phyloP scores from a whole-genome alignment of 2,888 invertebrate genomes.

The Periphyllus acericola region DNA sequence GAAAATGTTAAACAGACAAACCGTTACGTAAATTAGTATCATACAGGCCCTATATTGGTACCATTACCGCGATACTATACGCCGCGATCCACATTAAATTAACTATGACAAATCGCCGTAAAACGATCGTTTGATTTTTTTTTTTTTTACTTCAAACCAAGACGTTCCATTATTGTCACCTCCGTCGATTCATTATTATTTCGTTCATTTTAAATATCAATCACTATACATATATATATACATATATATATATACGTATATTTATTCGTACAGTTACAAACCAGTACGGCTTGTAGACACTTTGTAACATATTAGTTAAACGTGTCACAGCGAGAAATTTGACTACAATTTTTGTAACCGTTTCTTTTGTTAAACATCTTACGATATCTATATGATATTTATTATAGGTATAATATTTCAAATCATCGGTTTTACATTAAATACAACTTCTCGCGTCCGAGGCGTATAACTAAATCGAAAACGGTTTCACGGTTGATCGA shows the following conservation, averaged over 20 bases:
- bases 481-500: constrained; percentile 19
- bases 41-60: too few relatives aligned
- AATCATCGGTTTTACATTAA: not conserved
- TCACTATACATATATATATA: not conserved
- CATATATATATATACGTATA: too few relatives aligned
- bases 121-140: not conserved
- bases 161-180: not conserved
- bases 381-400: not conserved
- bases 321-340: not conserved
- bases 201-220: not conserved
- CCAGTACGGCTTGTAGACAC: not conserved
- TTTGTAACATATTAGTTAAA: not conserved
- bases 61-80: not conserved
- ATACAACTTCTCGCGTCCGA: not conserved
- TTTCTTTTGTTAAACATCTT: not conserved
- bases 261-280: not conserved
- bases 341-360: not conserved
- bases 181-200: not conserved
- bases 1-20: not conserved
- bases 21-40: too few relatives aligned
- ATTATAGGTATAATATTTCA: not conserved
- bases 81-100: not conserved
- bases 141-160: not conserved
- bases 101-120: not conserved
- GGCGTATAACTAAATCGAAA: not conserved